phyloP scores from a whole-genome alignment of 1,140 invertebrate species.

The Sycophaga agraensis region DNA sequence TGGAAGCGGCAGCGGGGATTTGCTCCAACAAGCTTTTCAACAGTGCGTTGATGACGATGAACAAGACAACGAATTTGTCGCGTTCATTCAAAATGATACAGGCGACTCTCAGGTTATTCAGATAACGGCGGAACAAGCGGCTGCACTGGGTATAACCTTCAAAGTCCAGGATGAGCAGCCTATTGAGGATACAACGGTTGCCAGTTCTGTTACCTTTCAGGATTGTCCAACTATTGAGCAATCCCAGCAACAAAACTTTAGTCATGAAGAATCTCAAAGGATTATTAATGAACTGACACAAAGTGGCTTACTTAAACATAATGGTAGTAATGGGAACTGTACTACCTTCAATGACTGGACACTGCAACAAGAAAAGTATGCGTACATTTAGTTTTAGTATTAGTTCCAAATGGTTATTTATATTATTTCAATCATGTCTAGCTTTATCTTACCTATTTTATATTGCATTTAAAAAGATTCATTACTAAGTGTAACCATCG shows the following conservation, averaged over 20 bases:
- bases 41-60: conserved; percentile 19
- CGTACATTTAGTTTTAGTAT: background rate
- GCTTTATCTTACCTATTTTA: no score
- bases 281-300: conserved; percentile 17
- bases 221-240: background rate
- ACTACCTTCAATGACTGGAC: background rate
- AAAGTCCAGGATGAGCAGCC: background rate
- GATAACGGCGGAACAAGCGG: conserved; percentile 14
- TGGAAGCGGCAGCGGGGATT: conserved; percentile 9
- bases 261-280: conserved; percentile 14
- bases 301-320: conserved; percentile 9
- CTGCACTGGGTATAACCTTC: conserved; percentile 21
- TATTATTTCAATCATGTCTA: no score
- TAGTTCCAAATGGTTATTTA: background rate
- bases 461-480: no score
- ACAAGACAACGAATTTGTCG: conserved; percentile 7
- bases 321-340: background rate
- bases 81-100: conserved; percentile 7
- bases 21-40: conserved; percentile 22
- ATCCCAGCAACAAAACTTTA: background rate
- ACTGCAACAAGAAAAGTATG: conserved; percentile 14
- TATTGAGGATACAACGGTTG: background rate
- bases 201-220: background rate
- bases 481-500: no score
- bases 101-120: conserved; percentile 17